Evolutionary conservation across 2,888 invertebrate species (phyloP), one percentile per base, ranked within the genome.

Genomic region (Apomyelois bistriatella): DNA sequence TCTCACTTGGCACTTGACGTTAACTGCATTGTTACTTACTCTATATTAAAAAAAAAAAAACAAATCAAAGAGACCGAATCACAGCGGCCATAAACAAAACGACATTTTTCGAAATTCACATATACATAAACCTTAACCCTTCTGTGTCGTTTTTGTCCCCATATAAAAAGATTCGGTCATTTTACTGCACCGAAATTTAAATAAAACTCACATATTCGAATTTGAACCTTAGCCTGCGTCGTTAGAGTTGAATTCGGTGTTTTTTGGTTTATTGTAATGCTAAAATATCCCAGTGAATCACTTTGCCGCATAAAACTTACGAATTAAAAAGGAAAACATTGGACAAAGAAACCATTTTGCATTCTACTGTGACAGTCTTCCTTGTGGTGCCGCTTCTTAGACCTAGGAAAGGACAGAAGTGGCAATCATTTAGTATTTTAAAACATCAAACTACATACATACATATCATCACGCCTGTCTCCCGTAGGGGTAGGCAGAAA

Each of bases 261-360:
- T 57, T 62, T 61, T 9, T 30, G 43, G 46, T 38, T 51, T 41
- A 62, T 62, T 58, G 61, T 59, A 61, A 60, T 68, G 69, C 49
- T 77, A 66, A 73, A 66, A 72, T 69, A 64, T 65, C 70, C 65
- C 64, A 71, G 74, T 88, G 87, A 88, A 75, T 88, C 88, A 88
- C 81, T 85, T 85, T 80, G 80, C 82, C 85, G 86, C 87, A 82
- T 88, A 85, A 86, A 85, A 86, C 82, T 84, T 74, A 86, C 76
- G 85, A 89, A 89, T 88, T 89, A 88, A 82, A 85, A 88, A 83
- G 81, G 84, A 85, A 86, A 89, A 89, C 87, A 89, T 62, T 75
- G 72, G 78, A 88, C 89, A 88, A 89, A 87, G 86, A 81, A 74
- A 73, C 78, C 85, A 85, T 90, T 90, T 89, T 90, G 89, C 89